Conservation (phyloP, 2,113 vertebrate species). For the Pholis gunnellus region DNA sequence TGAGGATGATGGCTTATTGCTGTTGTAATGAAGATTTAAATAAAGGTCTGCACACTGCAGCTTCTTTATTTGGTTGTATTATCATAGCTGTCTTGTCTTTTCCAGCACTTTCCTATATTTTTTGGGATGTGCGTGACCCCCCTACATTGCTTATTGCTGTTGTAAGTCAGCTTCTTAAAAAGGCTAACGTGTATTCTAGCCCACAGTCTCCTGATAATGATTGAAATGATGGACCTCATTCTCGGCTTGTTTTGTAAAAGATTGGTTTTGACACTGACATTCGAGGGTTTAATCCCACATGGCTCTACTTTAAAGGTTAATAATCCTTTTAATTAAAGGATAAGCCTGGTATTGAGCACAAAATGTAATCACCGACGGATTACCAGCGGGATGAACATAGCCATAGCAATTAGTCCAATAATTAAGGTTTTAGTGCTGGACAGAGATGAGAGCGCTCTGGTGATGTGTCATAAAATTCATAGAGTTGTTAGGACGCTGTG, state of each 20-base stretch:
- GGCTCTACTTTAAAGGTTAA: slow-evolving; percentile 93
- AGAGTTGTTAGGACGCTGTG: slow-evolving; percentile 88
- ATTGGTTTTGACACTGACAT: slow-evolving; percentile 81
- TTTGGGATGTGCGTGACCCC: background rate
- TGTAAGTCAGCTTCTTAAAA: slow-evolving; percentile 66
- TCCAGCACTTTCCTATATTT: background rate
- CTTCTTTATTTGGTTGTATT: background rate
- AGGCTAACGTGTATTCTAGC: slow-evolving; percentile 52
- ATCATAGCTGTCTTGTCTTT: background rate
- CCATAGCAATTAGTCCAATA: slow-evolving; percentile 97
- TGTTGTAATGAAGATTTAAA: background rate
- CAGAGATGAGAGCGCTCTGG: slow-evolving; percentile 94
- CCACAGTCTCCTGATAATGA: slow-evolving; percentile 68
- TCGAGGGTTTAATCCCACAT: slow-evolving; percentile 88
- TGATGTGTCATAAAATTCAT: slow-evolving; percentile 97
- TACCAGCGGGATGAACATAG: slow-evolving; percentile 96
- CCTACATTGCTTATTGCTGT: slow-evolving; percentile 32
- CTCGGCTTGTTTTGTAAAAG: slow-evolving; percentile 50
- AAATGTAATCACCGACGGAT: slow-evolving; percentile 96
- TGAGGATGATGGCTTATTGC: slow-evolving; percentile 58
- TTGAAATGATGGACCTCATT: slow-evolving; percentile 61
- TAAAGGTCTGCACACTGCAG: background rate
- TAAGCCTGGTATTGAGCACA: slow-evolving; percentile 94
- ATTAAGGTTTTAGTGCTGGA: slow-evolving; percentile 99
- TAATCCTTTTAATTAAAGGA: slow-evolving; percentile 99